Evolutionary conservation across 2,888 invertebrate species (phyloP).

Genomic region (Buathra laborator): DNA sequence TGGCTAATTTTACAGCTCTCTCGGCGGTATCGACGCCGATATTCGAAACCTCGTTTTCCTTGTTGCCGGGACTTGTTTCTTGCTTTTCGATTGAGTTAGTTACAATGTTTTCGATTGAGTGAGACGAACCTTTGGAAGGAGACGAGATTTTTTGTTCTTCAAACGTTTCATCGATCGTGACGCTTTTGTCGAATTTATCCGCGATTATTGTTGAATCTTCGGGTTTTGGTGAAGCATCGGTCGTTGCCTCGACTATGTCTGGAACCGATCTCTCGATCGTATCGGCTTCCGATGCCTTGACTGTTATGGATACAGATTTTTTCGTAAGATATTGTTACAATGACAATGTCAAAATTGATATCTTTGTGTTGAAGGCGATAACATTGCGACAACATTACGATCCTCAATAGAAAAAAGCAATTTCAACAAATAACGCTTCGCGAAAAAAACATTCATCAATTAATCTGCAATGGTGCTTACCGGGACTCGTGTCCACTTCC

Average conservation of each 20-base stretch:
- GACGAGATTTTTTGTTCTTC: conserved; percentile 31
- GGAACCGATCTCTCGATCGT: conserved; percentile 41
- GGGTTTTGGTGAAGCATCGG: conserved; percentile 3
- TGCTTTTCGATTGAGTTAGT: conserved; percentile 53
- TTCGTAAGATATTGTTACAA: conserved; percentile 17
- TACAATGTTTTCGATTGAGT: conserved; percentile 39
- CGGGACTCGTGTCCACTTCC: conserved; percentile 56
- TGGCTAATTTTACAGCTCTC: not conserved
- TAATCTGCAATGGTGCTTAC: conserved; percentile 25
- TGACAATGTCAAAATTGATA: not conserved
- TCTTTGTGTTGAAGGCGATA: conserved; percentile 8
- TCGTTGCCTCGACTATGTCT: conserved; percentile 35
- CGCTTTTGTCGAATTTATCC: conserved; percentile 7
- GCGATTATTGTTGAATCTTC: conserved; percentile 27
- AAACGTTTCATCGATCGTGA: not conserved
- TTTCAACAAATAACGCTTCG: not conserved
- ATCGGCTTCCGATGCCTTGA: conserved; percentile 64
- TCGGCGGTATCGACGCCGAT: conserved; percentile 11
- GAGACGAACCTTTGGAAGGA: conserved; percentile 6
- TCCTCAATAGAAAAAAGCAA: not conserved
- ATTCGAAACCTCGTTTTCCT: conserved; percentile 70
- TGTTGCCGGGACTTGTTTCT: conserved; percentile 65
- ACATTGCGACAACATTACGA: not conserved
- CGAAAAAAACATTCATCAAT: not conserved
- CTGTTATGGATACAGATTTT: conserved; percentile 65